Conservation (phyloP, 2,888 invertebrate species). For the Ophioninae sp. region DNA sequence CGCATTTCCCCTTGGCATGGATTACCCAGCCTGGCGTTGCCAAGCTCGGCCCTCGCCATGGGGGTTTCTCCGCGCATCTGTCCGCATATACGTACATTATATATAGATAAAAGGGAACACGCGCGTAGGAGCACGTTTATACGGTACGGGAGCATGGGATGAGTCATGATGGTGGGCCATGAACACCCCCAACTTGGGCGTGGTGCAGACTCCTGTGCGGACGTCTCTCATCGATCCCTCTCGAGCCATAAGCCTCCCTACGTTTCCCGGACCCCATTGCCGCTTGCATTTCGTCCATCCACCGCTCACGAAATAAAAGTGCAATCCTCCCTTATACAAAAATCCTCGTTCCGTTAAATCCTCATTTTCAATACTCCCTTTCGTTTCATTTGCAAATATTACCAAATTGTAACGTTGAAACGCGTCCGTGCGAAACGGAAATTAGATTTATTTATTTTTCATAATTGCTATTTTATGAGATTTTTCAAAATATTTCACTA, state of each 20-base stretch:
- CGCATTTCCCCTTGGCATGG: conserved; percentile 28
- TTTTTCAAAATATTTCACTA: background rate
- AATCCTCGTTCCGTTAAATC: conserved; percentile 3
- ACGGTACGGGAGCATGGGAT: conserved; percentile 69
- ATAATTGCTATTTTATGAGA: background rate
- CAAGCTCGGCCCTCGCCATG: conserved; percentile 54
- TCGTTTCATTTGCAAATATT: background rate
- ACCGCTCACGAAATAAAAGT: conserved; percentile 38
- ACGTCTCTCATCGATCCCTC: conserved; percentile 76
- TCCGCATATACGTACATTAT: conserved; percentile 25
- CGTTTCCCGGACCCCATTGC: conserved; percentile 60
- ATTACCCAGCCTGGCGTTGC: conserved; percentile 34
- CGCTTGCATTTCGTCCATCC: conserved; percentile 44
- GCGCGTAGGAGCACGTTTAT: conserved; percentile 37
- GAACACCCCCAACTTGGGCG: conserved; percentile 74
- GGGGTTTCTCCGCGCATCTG: conserved; percentile 36
- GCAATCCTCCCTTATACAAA: conserved; percentile 48
- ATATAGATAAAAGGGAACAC: conserved; percentile 27
- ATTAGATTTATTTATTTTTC: background rate
- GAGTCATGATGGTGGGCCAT: conserved; percentile 71
- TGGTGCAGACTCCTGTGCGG: conserved; percentile 72
- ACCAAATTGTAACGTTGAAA: background rate
- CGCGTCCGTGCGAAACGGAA: background rate
- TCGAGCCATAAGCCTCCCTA: conserved; percentile 53
- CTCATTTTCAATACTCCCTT: background rate